These are phyloP conservation scores for Linurgus olivaceus DNA, from an alignment of 2,797 vertebrate genomes.

Conservation along the genomic window DNA sequence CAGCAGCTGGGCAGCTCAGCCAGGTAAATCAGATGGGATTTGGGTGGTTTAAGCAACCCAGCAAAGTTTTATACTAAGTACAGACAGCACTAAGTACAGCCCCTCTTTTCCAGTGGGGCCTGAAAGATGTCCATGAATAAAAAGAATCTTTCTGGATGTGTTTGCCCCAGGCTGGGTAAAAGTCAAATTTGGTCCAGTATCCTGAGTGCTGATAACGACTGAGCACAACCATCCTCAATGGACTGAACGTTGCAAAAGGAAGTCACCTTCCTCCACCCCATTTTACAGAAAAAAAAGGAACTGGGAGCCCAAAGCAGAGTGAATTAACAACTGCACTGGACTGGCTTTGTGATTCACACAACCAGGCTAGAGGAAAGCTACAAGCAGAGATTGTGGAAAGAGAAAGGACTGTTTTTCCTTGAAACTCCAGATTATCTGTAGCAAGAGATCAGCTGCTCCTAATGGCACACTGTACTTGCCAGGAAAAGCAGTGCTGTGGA, in stretches of 20 bases:
- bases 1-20: background rate
- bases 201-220: background rate
- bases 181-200: background rate
- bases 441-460: background rate
- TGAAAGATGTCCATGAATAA: background rate
- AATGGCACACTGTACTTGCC: background rate
- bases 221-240: conserved; percentile 1
- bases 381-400: conserved; percentile 71
- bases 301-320: conserved; percentile 61
- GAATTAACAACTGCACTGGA: conserved; percentile 72
- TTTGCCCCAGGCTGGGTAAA: background rate
- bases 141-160: background rate
- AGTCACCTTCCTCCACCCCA: conserved; percentile 66
- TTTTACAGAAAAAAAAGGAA: conserved; percentile 67
- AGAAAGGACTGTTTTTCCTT: background rate
- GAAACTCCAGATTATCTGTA: background rate
- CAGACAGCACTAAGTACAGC: background rate
- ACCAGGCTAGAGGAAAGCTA: conserved; percentile 23
- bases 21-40: background rate
- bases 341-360: conserved; percentile 66
- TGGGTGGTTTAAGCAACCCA: background rate
- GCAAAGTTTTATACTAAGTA: background rate
- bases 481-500: background rate
- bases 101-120: background rate
- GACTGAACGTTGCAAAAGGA: conserved; percentile 31